phyloP scores from a whole-genome alignment of 2,113 vertebrate species.

The Paralichthys olivaceus region DNA sequence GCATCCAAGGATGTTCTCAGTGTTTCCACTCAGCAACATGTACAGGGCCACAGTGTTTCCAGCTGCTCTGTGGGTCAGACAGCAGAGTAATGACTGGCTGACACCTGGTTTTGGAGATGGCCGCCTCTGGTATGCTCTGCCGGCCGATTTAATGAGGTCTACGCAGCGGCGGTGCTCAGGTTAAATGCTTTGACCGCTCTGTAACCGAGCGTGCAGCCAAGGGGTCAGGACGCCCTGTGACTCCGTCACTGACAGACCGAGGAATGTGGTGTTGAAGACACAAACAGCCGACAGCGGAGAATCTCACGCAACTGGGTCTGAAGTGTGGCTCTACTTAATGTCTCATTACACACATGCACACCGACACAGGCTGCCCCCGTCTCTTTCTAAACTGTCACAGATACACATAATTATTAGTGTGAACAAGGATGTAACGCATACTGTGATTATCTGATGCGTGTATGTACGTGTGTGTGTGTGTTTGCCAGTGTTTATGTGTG shows the following conservation, averaged over 20 bases:
- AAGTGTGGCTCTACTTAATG: conserved; percentile 10
- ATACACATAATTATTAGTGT: conserved; percentile 29
- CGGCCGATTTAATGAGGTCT: conserved; percentile 62
- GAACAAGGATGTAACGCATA: not conserved
- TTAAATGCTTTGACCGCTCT: conserved; percentile 69
- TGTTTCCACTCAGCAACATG: conserved; percentile 25
- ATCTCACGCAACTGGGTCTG: conserved; percentile 53
- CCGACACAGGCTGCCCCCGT: not conserved
- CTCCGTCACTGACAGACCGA: conserved; percentile 35
- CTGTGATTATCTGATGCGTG: conserved; percentile 3
- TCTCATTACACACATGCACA: conserved; percentile 19
- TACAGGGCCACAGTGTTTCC: conserved; percentile 37
- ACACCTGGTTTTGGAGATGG: conserved; percentile 68
- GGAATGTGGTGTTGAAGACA: conserved; percentile 46
- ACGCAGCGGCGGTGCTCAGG: conserved; percentile 54
- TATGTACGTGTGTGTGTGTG: not conserved
- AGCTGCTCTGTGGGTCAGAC: conserved; percentile 61
- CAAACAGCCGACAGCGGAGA: conserved; percentile 42
- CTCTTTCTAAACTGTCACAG: conserved; percentile 28
- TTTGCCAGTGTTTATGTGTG: not conserved
- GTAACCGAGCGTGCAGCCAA: conserved; percentile 30
- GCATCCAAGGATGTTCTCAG: conserved; percentile 29
- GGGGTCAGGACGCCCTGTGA: conserved; percentile 42
- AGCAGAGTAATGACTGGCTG: conserved; percentile 62
- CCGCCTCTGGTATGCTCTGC: conserved; percentile 52